phyloP scores from a whole-genome alignment of 2,888 invertebrate genomes.

The Megaustenia siamemsis region DNA sequence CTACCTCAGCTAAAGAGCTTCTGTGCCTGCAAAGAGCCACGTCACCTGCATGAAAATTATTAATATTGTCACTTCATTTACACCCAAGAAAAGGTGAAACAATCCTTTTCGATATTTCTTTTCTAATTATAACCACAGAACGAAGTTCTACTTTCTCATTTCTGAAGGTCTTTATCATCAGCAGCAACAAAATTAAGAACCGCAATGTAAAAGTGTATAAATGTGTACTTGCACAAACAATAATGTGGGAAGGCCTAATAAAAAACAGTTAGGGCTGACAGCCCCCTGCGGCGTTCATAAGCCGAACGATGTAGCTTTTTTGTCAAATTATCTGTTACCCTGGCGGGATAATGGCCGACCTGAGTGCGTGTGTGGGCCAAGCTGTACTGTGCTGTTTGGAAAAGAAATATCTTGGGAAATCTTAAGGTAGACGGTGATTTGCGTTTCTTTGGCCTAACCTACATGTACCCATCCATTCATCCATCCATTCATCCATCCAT shows the following conservation, averaged over 20 bases:
- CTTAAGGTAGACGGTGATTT: background rate
- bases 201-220: background rate
- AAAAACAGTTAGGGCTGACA: background rate
- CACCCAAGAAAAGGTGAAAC: background rate
- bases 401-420: background rate
- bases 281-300: background rate
- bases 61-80: background rate
- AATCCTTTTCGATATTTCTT: background rate
- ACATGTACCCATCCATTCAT: background rate
- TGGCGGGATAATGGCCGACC: conserved; percentile 12
- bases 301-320: conserved; percentile 8
- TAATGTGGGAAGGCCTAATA: background rate
- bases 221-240: background rate
- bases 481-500: too few species aligned
- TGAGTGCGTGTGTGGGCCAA: background rate
- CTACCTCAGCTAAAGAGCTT: too few species aligned
- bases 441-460: background rate
- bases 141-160: background rate
- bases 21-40: too few species aligned
- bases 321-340: conserved; percentile 29
- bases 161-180: background rate
- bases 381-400: background rate
- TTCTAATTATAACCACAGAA: background rate
- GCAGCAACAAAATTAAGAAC: background rate
- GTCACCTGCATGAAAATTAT: too few species aligned